Base-by-base conservation (phyloP, 2,113 vertebrate species). In the Zeus faber region DNA sequence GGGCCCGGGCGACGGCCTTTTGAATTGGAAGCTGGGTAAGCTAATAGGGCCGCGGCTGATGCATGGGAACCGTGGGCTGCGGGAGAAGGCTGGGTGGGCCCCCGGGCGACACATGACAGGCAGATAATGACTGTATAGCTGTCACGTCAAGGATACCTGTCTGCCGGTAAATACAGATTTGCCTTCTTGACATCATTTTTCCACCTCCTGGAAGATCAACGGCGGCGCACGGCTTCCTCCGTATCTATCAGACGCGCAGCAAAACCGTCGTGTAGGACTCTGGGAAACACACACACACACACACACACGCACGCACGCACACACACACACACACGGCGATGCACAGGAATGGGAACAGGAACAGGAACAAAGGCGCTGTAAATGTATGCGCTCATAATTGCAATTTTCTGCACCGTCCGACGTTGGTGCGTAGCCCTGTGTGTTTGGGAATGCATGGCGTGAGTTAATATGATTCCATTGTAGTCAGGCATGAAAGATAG, bases 111-210 rank as follows among this genome's bases (percentile, higher is more conserved):
- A 84, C 75, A 70, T 91, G 90, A 90, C 88, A 89, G 84, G 85
- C 87, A 87, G 86, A 90, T 90, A 91, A 91, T 90, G 88, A 90
- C 89, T 87, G 85, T 89, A 88, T 88, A 89, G 87, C 87, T 90
- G 90, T 91, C 88, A 89, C 88, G 82, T 89, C 84, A 83, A 89
- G 86, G 85, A 90, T 89, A 90, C 87, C 90, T 89, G 87, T 88
- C 86, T 86, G 81, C 85, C 75, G 77, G 87, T 89, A 89, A 91
- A 91, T 89, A 91, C 89, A 87, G 87, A 90, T 87, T 89, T 89
- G 85, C 83, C 88, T 89, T 89, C 89, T 90, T 89, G 89, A 89
- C 87, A 87, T 87, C 76, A 83, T 85, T 85, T 84, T 81, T 83
- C 75, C 63, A 74, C 71, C 80, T 79, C 76, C 77, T 81, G 82